Evolutionary conservation across 2,113 vertebrate species (phyloP).

Genomic region (Platysternon megacephalum): DNA sequence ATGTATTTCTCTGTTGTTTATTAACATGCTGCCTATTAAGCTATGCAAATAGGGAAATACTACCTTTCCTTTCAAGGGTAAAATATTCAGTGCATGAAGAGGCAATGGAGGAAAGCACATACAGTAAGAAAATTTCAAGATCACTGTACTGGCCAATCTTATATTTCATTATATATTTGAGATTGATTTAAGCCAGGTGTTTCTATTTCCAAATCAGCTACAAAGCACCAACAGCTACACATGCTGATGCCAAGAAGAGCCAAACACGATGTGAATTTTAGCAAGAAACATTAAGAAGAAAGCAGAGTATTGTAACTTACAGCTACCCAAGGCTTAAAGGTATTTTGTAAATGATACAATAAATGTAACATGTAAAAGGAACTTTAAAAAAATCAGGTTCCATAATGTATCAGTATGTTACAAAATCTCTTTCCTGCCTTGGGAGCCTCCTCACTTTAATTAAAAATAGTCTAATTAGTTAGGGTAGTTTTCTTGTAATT

Average conservation of each 20-base stretch:
- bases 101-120: not conserved
- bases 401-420: not conserved
- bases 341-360: constrained; percentile 23
- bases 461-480: constrained; percentile 59
- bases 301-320: not conserved
- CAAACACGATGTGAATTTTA: not conserved
- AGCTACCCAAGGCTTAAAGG: not conserved
- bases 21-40: not conserved
- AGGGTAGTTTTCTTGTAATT: constrained; percentile 58
- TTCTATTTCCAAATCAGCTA: not conserved
- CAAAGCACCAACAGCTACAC: not conserved
- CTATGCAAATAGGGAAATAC: not conserved
- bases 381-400: constrained; percentile 2
- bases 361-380: constrained; percentile 32
- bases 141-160: not conserved
- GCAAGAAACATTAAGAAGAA: constrained; percentile 9
- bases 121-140: not conserved
- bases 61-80: not conserved
- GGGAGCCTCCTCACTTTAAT: constrained; percentile 56
- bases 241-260: not conserved
- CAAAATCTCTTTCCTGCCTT: not conserved
- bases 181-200: not conserved
- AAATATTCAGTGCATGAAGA: not conserved
- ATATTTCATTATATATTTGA: not conserved
- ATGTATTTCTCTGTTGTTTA: not conserved